Conservation (phyloP, 2,888 invertebrate genomes). For the Campopleginae sp. region DNA sequence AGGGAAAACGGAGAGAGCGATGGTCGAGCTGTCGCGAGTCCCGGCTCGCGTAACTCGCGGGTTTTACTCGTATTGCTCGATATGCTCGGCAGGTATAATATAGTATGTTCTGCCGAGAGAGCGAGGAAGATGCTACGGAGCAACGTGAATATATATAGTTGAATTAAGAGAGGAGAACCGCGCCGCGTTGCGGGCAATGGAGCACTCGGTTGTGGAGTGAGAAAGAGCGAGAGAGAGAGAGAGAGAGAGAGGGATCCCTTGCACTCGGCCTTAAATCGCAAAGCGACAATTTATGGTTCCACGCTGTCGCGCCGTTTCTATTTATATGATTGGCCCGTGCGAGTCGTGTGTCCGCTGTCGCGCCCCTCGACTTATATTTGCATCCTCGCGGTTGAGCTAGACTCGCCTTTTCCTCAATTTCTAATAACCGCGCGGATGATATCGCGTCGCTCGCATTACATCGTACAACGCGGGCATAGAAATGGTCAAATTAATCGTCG, state of each 20-base stretch:
- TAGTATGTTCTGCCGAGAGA: conserved; percentile 47
- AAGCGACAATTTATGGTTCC: conserved; percentile 80
- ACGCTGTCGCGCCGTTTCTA: conserved; percentile 79
- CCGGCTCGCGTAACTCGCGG: conserved; percentile 61
- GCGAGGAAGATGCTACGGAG: conserved; percentile 7
- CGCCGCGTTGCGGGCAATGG: conserved; percentile 23
- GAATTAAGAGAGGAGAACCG: conserved; percentile 50
- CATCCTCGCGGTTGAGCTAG: conserved; percentile 56
- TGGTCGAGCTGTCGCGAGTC: conserved; percentile 56
- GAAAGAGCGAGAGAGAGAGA: conserved; percentile 47
- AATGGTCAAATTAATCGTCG: not conserved
- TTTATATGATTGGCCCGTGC: conserved; percentile 76
- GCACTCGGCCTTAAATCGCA: conserved; percentile 76
- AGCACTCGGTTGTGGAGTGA: not conserved
- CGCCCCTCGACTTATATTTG: conserved; percentile 38
- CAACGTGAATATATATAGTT: conserved; percentile 30
- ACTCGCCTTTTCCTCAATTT: conserved; percentile 46
- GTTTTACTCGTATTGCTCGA: conserved; percentile 64
- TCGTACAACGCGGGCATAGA: not conserved
- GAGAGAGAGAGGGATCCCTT: conserved; percentile 45
- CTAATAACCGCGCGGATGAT: conserved; percentile 40
- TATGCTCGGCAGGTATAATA: conserved; percentile 64
- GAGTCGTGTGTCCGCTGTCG: conserved; percentile 70
- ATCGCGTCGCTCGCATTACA: conserved; percentile 32
- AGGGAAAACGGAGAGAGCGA: conserved; percentile 41